phyloP scores from a whole-genome alignment of 2,888 invertebrate species.

The Orchesellides sinensis region DNA sequence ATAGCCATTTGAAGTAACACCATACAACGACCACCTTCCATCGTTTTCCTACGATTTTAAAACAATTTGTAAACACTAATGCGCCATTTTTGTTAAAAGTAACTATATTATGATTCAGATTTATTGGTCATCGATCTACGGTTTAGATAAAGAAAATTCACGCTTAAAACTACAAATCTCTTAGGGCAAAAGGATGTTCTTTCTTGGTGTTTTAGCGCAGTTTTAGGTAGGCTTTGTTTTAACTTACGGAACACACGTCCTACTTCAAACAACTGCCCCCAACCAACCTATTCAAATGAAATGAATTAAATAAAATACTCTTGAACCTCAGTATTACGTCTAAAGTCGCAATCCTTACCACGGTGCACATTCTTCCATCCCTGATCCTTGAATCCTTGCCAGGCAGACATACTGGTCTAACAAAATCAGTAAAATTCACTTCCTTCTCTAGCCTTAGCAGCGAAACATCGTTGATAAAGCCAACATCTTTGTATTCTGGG shows the following conservation, averaged over 20 bases:
- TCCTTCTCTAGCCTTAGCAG: constrained; percentile 82
- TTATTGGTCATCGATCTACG: constrained; percentile 75
- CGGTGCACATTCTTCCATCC: constrained; percentile 85
- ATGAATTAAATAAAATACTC: not conserved
- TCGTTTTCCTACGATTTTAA: constrained; percentile 78
- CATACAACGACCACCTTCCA: constrained; percentile 78
- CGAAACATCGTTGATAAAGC: constrained; percentile 88
- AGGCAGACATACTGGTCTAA: constrained; percentile 83
- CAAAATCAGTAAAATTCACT: constrained; percentile 81
- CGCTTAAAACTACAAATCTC: not conserved
- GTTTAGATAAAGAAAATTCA: constrained; percentile 79
- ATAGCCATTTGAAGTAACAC: constrained; percentile 84
- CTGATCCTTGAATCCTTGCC: constrained; percentile 78
- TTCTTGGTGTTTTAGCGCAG: not conserved
- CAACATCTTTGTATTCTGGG: constrained; percentile 85
- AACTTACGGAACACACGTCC: constrained; percentile 88
- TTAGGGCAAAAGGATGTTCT: not conserved
- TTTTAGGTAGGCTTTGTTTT: not conserved
- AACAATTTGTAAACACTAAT: too few species aligned
- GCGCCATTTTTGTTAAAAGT: not conserved
- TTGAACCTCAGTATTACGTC: not conserved
- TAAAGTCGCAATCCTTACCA: constrained; percentile 80
- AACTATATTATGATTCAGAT: not conserved
- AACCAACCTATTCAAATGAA: constrained; percentile 40
- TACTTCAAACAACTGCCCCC: constrained; percentile 84